These are phyloP conservation scores for Boleophthalmus pectinirostris DNA, from an alignment of 2,113 vertebrate genomes.

Conservation along the genomic window DNA sequence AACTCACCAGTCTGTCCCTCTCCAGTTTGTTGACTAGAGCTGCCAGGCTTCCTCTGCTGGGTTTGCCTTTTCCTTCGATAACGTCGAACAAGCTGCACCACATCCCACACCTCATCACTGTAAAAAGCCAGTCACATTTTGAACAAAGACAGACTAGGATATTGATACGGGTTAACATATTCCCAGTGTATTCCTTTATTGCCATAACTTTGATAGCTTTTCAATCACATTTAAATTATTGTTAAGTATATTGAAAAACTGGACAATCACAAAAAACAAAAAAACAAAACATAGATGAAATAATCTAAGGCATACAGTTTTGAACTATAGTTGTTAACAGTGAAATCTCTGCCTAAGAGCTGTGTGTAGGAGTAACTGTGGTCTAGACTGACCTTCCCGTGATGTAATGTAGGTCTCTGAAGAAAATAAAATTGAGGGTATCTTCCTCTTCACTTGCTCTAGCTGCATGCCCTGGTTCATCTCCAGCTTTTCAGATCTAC, in stretches of 20 bases:
- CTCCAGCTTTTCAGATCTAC: conserved; percentile 90
- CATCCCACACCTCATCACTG: conserved; percentile 87
- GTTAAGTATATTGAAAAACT: too few species aligned
- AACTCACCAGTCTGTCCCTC: conserved; percentile 89
- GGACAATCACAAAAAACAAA: neutral
- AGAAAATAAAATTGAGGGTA: conserved; percentile 81
- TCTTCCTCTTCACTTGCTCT: conserved; percentile 87
- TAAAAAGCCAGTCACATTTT: neutral
- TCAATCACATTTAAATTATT: too few species aligned
- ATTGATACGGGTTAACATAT: neutral
- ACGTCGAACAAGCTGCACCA: conserved; percentile 93
- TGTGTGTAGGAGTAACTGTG: conserved; percentile 4
- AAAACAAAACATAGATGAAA: neutral
- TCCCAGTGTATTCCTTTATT: neutral
- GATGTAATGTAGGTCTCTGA: conserved; percentile 84
- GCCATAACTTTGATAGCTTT: neutral
- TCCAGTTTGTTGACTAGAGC: conserved; percentile 89
- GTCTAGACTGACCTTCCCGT: conserved; percentile 84
- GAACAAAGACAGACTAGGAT: neutral
- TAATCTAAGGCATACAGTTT: neutral
- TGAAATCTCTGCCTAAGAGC: neutral
- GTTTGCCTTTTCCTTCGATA: conserved; percentile 85
- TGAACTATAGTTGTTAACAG: neutral
- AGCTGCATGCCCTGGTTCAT: conserved; percentile 85
- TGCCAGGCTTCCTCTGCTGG: conserved; percentile 84